Base-by-base conservation (phyloP, 2,888 invertebrate genomes). In the Hydrotaea cyrtoneurina region DNA sequence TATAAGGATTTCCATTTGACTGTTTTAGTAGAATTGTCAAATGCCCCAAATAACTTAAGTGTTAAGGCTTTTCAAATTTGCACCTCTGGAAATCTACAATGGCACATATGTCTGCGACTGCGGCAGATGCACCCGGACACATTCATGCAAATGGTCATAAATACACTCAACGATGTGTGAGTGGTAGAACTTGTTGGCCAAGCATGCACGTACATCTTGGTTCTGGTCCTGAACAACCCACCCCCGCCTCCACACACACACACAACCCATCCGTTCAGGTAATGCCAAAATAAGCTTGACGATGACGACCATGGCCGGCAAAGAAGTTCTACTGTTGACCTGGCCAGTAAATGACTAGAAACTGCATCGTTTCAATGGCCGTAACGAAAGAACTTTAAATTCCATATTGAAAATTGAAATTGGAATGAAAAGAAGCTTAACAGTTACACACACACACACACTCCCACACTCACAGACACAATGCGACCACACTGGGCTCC, bases 1-100 rank as follows among this genome's bases (percentile, higher is more conserved):
- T 23, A 46, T 50, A 50, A 69, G 50, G 73, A 53, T 72, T 72
- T 55, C 53, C 17, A 73, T 73, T 73, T 73, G 39, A 73, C 73
- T 57, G 73, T 73, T 73, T n/a, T 73, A 73, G 57, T 73, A 73
- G 73, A 73, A 73, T 43, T 53, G 53, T 39, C 39, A 57, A 73
- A 57, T 39, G 39, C 53, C 72, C 26, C 50, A 55, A 73, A 73
- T 73, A 55, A 57, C 72, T 57, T 69, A 66, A 66, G 66, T 72
- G 73, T 57, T 57, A 59, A 57, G 57, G 39, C 57, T 59, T 57
- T 73, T 57, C 73, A 43, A 73, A 73, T 73, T 59, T 73, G 57
- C 73, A 73, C 73, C 73, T 73, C 0, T 2, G 21, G 39, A 55
- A 55, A 55, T 23, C 3, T 23, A 21, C 21, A 55, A n/a, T 15